A percentile compares a stretch with the other conserved stretches of the same genome.
Conservation (phyloP, 2,888 invertebrate genomes). For the Melieria crassipennis region DNA sequence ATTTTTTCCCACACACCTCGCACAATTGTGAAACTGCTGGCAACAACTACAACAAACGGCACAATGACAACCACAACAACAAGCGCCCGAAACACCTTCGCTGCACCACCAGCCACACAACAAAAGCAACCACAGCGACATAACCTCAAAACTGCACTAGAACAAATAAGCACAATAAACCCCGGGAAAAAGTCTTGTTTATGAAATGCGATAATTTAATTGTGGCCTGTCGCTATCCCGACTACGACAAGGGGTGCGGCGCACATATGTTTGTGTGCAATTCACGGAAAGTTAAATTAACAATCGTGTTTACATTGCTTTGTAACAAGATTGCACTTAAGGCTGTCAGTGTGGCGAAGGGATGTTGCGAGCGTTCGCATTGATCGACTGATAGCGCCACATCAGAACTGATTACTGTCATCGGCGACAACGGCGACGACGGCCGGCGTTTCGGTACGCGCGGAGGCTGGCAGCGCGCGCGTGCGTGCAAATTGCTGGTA, state of each 20-base stretch:
- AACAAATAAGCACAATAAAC: constrained; percentile 37
- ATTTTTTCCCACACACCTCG: constrained; percentile 43
- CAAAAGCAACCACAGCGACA: constrained; percentile 10
- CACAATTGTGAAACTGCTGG: constrained; percentile 32
- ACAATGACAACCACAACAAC: constrained; percentile 4
- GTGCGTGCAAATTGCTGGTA: constrained; percentile 51
- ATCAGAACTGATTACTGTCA: constrained; percentile 64
- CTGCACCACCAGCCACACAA: background rate
- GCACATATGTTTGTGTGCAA: no score
- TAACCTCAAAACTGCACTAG: background rate
- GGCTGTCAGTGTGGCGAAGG: constrained; percentile 51
- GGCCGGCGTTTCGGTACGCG: constrained; percentile 32
- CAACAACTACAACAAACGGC: constrained; percentile 14
- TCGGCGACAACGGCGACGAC: constrained; percentile 44
- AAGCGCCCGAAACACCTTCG: constrained; percentile 11
- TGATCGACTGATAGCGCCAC: constrained; percentile 42
- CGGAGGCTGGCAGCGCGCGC: constrained; percentile 37
- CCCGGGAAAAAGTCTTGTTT: constrained; percentile 42
- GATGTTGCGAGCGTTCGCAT: background rate
- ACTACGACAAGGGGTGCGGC: constrained; percentile 7
- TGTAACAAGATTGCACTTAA: constrained; percentile 66
- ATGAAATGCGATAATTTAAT: constrained; percentile 64
- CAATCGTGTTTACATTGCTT: constrained; percentile 65
- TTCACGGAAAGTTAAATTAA: constrained; percentile 57
- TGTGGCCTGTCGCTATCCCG: constrained; percentile 49